Conservation (phyloP, 2,888 invertebrate genomes). For the Amaurobius ferox region DNA sequence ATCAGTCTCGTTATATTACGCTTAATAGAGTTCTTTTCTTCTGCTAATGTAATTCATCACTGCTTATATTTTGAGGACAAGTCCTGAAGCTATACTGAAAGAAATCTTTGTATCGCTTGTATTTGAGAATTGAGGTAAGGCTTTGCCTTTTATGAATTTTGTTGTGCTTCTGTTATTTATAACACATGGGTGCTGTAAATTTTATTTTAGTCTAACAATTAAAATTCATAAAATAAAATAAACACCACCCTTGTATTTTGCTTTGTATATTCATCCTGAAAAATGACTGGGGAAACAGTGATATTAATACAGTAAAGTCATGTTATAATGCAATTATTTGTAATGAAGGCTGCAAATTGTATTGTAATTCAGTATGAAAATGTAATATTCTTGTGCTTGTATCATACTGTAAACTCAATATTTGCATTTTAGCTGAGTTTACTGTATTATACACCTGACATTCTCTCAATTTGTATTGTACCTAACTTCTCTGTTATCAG, state of each 20-base stretch:
- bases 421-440: background rate
- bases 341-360: no score
- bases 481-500: background rate
- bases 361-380: no score
- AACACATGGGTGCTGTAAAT: slow-evolving; percentile 8
- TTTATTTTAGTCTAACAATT: background rate
- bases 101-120: slow-evolving; percentile 42
- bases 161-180: background rate
- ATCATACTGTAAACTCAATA: no score
- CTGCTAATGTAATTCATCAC: slow-evolving; percentile 64
- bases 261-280: no score
- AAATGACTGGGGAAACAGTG: no score
- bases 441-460: background rate
- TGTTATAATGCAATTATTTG: no score
- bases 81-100: slow-evolving; percentile 60
- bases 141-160: slow-evolving; percentile 32
- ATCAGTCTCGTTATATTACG: background rate
- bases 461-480: background rate
- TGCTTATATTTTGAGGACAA: slow-evolving; percentile 59
- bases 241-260: background rate
- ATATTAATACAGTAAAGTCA: no score
- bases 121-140: slow-evolving; percentile 63
- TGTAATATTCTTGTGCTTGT: no score
- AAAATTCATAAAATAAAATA: background rate
- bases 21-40: slow-evolving; percentile 65